phyloP scores from a whole-genome alignment of 30 jellyfish, hydroid and myxozoan genomes.

The Sanderia malayensis region DNA sequence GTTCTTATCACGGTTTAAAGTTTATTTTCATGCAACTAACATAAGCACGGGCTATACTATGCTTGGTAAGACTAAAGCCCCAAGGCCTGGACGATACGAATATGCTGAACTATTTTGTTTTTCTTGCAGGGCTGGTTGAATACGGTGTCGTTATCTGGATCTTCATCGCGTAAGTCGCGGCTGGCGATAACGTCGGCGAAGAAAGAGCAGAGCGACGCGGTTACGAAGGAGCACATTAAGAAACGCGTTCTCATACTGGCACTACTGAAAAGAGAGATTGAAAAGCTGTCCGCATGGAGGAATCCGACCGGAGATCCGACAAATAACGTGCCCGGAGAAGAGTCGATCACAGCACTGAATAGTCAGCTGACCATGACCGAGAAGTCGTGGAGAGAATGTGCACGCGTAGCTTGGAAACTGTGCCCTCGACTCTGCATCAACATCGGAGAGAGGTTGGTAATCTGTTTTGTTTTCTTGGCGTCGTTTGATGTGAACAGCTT shows the following conservation, averaged over 20 bases:
- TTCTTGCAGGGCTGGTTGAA: constrained; percentile 90
- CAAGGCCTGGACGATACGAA: no score
- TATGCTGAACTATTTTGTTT: constrained; percentile 13
- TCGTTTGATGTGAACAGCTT: no score
- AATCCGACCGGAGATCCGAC: constrained; percentile 79
- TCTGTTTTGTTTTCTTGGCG: no score
- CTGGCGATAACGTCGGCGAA: constrained; percentile 32
- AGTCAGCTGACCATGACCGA: constrained; percentile 82
- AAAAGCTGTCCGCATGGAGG: constrained; percentile 91
- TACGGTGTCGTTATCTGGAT: constrained; percentile 63
- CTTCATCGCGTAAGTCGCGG: constrained; percentile 62
- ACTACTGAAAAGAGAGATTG: constrained; percentile 83
- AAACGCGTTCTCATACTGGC: constrained; percentile 83
- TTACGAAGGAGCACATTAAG: constrained; percentile 83
- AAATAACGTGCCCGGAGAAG: constrained; percentile 79
- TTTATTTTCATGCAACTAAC: no score
- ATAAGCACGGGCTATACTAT: no score
- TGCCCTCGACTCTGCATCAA: constrained; percentile 88
- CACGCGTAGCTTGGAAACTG: constrained; percentile 85
- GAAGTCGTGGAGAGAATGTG: constrained; percentile 93
- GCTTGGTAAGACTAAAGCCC: no score
- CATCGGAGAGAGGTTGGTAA: constrained; percentile 81
- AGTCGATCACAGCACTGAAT: constrained; percentile 77
- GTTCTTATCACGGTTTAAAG: no score
- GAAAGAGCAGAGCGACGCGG: constrained; percentile 67